Percentiles rank a stretch among this genome's conserved stretches.
Conservation (phyloP, 2,888 invertebrate species). For the Hirtodrosophila alboralis region DNA sequence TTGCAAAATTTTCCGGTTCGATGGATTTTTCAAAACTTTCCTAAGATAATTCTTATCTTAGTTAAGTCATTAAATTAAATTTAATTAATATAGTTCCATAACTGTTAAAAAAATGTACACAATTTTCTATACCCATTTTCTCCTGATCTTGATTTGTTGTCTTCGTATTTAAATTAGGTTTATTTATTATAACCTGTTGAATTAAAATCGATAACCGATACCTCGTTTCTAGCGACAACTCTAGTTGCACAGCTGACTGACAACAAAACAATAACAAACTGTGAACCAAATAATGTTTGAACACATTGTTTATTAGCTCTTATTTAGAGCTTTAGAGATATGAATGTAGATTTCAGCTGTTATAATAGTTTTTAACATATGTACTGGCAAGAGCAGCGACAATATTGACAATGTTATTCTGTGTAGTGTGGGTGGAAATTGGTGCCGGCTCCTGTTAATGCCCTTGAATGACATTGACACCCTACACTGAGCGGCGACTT, state of each 20-base stretch:
- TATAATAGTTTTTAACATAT: neutral
- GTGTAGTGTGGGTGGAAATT: constrained; percentile 15
- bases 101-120: too few relatives aligned
- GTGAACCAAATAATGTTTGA: too few relatives aligned
- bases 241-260: constrained; percentile 26
- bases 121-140: too few relatives aligned
- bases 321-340: neutral
- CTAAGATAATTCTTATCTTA: too few relatives aligned
- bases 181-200: too few relatives aligned
- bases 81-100: too few relatives aligned
- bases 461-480: constrained; percentile 75
- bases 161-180: too few relatives aligned
- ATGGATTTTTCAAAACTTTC: too few relatives aligned
- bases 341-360: neutral
- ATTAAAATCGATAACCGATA: too few relatives aligned
- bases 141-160: too few relatives aligned
- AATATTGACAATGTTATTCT: neutral
- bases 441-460: constrained; percentile 48
- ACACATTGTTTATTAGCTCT: neutral
- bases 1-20: too few relatives aligned
- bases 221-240: neutral
- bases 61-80: too few relatives aligned
- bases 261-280: constrained; percentile 35
- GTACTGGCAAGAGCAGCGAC: neutral
- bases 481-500: constrained; percentile 41